A percentile compares a stretch with the other conserved stretches of the same genome.
Evolutionary conservation across 2,888 invertebrate species (phyloP).

Genomic region (Platycheirus rosarum): DNA sequence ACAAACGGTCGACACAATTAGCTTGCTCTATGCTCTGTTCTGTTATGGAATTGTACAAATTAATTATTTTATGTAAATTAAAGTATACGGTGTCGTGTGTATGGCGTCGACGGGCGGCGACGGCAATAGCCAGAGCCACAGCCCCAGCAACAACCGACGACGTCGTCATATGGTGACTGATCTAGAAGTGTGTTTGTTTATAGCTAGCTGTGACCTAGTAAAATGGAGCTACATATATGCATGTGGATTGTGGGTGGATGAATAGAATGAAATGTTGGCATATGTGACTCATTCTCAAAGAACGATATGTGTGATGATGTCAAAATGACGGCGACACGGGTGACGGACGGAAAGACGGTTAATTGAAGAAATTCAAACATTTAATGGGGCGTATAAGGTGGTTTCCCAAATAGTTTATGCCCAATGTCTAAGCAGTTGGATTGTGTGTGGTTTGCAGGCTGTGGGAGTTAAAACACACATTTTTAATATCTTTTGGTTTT

Average conservation of each 20-base stretch:
- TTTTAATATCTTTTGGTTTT: background rate
- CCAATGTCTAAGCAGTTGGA: slow-evolving; percentile 3
- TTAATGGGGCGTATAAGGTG: slow-evolving; percentile 59
- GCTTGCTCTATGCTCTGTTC: slow-evolving; percentile 9
- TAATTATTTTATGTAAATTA: slow-evolving; percentile 73
- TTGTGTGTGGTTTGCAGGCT: background rate
- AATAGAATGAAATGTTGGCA: slow-evolving; percentile 26
- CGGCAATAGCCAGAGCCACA: slow-evolving; percentile 8
- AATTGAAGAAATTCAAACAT: slow-evolving; percentile 49
- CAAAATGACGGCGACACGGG: slow-evolving; percentile 29
- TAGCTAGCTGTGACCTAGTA: slow-evolving; percentile 56
- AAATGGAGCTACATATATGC: background rate
- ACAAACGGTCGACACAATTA: slow-evolving; percentile 34
- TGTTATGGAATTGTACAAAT: slow-evolving; percentile 54
- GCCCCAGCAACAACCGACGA: background rate
- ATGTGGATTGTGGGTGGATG: slow-evolving; percentile 24
- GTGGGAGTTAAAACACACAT: background rate
- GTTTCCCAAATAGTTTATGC: slow-evolving; percentile 49
- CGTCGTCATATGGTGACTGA: slow-evolving; percentile 37
- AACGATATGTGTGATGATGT: slow-evolving; percentile 23
- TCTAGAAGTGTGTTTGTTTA: slow-evolving; percentile 22
- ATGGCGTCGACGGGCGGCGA: slow-evolving; percentile 11
- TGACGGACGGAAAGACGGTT: slow-evolving; percentile 29
- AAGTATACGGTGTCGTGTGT: slow-evolving; percentile 51
- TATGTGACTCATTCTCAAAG: slow-evolving; percentile 16